Evolutionary conservation across 2,113 vertebrate species (phyloP).

Genomic region (Toxostoma redivivum): DNA sequence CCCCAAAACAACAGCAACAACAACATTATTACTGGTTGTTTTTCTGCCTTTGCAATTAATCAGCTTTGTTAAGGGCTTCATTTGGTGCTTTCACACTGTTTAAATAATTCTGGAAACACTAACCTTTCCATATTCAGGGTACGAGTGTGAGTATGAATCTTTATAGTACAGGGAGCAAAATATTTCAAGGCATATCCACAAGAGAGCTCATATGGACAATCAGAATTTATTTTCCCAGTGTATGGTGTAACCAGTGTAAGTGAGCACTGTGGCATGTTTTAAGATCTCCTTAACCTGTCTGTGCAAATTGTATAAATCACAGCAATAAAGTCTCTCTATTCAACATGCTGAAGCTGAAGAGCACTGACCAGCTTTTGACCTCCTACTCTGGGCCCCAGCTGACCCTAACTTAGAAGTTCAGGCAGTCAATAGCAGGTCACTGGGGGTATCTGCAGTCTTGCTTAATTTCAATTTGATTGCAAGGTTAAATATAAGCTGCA

Average conservation of each 20-base stretch:
- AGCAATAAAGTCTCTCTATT: constrained; percentile 85
- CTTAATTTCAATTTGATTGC: constrained; percentile 76
- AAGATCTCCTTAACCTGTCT: constrained; percentile 84
- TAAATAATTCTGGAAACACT: constrained; percentile 79
- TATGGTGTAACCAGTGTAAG: constrained; percentile 71
- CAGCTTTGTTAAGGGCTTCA: constrained; percentile 74
- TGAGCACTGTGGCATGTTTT: constrained; percentile 75
- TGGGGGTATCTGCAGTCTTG: constrained; percentile 65
- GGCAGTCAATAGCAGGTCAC: constrained; percentile 95
- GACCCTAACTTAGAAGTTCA: constrained; percentile 92
- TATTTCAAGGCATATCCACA: constrained; percentile 79
- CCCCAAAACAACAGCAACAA: no score
- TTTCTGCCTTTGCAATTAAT: constrained; percentile 80
- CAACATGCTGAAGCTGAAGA: constrained; percentile 71
- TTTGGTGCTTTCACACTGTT: constrained; percentile 73
- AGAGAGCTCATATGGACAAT: constrained; percentile 81
- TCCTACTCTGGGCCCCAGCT: constrained; percentile 83
- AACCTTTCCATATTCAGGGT: constrained; percentile 76
- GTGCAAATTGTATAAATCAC: constrained; percentile 91
- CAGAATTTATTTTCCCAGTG: constrained; percentile 85
- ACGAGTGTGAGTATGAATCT: constrained; percentile 81
- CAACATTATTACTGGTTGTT: constrained; percentile 73
- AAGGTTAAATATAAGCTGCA: constrained; percentile 69
- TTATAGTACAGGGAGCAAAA: constrained; percentile 74
- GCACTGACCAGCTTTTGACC: constrained; percentile 92